Evolutionary conservation across 2,113 vertebrate species (phyloP).

Genomic region (Miniopterus natalensis): DNA sequence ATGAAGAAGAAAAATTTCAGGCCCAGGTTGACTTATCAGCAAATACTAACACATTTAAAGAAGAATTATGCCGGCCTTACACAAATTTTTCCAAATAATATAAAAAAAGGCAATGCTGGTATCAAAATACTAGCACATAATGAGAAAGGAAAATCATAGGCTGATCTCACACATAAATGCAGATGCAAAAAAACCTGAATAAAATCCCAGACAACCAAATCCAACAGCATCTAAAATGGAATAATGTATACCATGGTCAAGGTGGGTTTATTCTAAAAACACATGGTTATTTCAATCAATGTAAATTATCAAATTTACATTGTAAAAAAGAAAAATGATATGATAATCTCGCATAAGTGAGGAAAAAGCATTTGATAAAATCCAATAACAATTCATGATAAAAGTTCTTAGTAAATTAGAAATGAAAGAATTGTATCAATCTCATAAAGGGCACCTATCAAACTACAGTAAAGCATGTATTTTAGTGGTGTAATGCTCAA

Average conservation of each 20-base stretch:
- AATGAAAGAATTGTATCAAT: neutral
- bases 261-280: neutral
- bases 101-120: neutral
- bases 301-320: neutral
- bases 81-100: neutral
- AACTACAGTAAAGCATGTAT: neutral
- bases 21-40: neutral
- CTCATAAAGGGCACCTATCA: neutral
- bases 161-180: neutral
- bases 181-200: neutral
- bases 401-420: slow-evolving; percentile 24
- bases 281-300: neutral
- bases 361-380: neutral
- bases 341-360: neutral
- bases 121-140: neutral
- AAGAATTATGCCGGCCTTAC: neutral
- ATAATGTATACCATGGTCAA: neutral
- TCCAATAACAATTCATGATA: neutral
- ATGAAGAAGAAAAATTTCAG: neutral
- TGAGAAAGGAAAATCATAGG: neutral
- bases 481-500: neutral
- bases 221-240: neutral
- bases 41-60: neutral
- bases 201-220: neutral
- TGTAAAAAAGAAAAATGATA: neutral